phyloP scores from a whole-genome alignment of 2,888 invertebrate genomes.

The Coelopa pilipes region DNA sequence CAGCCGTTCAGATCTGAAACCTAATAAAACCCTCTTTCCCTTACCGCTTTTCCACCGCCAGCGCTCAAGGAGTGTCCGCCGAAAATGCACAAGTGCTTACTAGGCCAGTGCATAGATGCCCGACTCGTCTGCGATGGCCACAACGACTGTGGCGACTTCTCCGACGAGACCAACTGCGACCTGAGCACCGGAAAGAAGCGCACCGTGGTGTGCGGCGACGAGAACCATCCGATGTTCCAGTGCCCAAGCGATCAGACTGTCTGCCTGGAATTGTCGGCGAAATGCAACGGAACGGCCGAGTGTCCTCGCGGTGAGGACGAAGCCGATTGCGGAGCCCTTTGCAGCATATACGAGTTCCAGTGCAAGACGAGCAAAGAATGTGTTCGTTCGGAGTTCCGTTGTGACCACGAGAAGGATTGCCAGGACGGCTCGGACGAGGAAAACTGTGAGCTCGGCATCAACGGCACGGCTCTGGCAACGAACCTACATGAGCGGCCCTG shows the following conservation, averaged over 20 bases:
- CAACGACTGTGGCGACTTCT: constrained; percentile 71
- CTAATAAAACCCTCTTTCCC: background rate
- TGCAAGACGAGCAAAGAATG: constrained; percentile 74
- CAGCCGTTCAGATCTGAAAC: background rate
- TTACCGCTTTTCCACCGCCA: constrained; percentile 31
- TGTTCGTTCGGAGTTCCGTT: constrained; percentile 71
- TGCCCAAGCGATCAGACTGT: constrained; percentile 57
- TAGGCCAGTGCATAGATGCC: constrained; percentile 71
- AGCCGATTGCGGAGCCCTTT: constrained; percentile 69
- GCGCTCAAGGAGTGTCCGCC: constrained; percentile 54
- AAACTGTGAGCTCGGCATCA: constrained; percentile 63
- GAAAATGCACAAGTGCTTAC: constrained; percentile 65
- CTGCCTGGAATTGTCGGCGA: constrained; percentile 61
- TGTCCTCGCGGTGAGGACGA: constrained; percentile 82
- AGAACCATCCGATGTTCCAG: constrained; percentile 55
- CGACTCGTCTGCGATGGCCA: constrained; percentile 70
- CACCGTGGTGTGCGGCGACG: constrained; percentile 67
- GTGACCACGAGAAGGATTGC: constrained; percentile 76
- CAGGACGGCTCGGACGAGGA: constrained; percentile 80
- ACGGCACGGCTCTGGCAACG: constrained; percentile 44
- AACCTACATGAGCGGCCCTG: constrained; percentile 51
- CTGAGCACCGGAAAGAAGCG: constrained; percentile 39
- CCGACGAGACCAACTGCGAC: constrained; percentile 70
- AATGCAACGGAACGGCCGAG: constrained; percentile 75
- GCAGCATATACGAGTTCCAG: constrained; percentile 73